phyloP scores from a whole-genome alignment of 2,888 invertebrate species.

The Oscheius myriophilus region DNA sequence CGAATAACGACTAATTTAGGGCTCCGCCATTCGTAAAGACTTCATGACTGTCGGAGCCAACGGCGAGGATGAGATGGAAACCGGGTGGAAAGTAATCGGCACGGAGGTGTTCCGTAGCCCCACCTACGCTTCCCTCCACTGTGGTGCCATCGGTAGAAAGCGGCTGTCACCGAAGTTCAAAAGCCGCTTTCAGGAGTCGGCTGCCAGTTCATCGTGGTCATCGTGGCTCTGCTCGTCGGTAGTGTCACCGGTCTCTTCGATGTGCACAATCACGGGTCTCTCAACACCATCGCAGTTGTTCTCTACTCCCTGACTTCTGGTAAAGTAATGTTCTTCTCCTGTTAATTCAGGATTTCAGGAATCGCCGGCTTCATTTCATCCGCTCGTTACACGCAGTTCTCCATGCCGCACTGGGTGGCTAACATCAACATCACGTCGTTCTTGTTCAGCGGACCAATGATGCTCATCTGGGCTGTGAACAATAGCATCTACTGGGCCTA shows the following conservation, averaged over 20 bases:
- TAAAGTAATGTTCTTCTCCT: conserved; percentile 37
- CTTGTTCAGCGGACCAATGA: conserved; percentile 74
- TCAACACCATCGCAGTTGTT: conserved; percentile 73
- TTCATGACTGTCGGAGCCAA: conserved; percentile 65
- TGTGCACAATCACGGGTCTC: conserved; percentile 74
- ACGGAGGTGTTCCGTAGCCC: conserved; percentile 75
- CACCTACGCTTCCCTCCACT: conserved; percentile 72
- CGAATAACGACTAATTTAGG: no score
- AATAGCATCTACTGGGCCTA: conserved; percentile 75
- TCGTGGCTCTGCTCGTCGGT: conserved; percentile 73
- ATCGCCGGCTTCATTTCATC: conserved; percentile 74
- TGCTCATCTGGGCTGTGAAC: conserved; percentile 74
- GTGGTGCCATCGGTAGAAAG: conserved; percentile 73
- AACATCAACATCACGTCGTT: conserved; percentile 74
- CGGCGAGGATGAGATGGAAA: conserved; percentile 72
- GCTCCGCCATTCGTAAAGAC: background rate
- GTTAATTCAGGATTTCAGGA: conserved; percentile 63
- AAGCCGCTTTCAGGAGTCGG: conserved; percentile 72
- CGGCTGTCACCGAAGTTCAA: no score
- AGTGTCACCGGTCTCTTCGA: conserved; percentile 74
- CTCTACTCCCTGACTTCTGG: conserved; percentile 74
- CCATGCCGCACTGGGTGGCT: conserved; percentile 73
- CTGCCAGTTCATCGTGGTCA: conserved; percentile 73
- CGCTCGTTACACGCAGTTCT: conserved; percentile 73
- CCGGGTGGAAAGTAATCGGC: conserved; percentile 75